Evolutionary conservation across 2,888 invertebrate genomes (phyloP), one percentile per base, ranked within the genome.

Genomic region (Crossocerus cetratus): DNA sequence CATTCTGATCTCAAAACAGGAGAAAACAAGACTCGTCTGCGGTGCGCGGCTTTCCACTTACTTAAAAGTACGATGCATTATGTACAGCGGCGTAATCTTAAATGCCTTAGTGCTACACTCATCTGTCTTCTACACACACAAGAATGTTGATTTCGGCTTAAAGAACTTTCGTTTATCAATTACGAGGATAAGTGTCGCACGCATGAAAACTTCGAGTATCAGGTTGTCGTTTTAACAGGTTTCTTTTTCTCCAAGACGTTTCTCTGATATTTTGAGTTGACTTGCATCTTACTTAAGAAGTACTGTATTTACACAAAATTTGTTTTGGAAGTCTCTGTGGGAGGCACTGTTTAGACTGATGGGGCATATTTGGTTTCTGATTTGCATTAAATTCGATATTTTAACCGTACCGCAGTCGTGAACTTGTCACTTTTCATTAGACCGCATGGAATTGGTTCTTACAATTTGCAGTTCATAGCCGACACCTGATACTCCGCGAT

Each of bases 1-100:
- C 57, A n/a, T n/a, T 11, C n/a, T n/a, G n/a, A 16, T 23, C 5
- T 14, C n/a, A 55, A 62, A 56, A 22, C 22, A 18, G 32, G 13
- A 23, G 20, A 11, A 65, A 63, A 42, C 3, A 20, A 54, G 14
- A 32, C 14, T 18, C 42, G 5, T 49, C 20, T 22, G 43, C 62
- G 58, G 18, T 60, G 61, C 59, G 67, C n/a, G 55, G 43, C 57
- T 66, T 78, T 72, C 65, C 65, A 77, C 63, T 70, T 77, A 32
- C 64, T 63, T 69, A 80, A 72, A 32, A 42, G 71, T 65, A 69
- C 45, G 59, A 69, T 76, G 75, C 44, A 44, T 76, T 78, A 80
- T 78, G 22, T 80, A 80, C 80, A 80, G 80, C 78, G 69, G 76
- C 64, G 69, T 80, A 74, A 65, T 64, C 76, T 56, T 32, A 67